These are phyloP conservation scores for Operophtera brumata DNA, from an alignment of 2,888 invertebrate genomes.

Conservation along the genomic window DNA sequence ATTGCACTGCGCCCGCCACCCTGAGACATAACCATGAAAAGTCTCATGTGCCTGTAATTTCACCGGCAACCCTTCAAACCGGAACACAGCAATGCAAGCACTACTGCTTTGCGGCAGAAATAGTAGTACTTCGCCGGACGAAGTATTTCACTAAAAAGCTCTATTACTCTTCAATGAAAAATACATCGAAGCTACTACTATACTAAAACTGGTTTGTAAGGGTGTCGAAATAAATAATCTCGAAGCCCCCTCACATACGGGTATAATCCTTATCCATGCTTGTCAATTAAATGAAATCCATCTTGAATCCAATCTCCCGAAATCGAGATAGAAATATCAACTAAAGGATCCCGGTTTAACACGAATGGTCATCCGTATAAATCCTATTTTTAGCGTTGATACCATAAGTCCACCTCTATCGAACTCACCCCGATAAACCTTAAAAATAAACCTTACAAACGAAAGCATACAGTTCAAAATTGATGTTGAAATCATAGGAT, in stretches of 20 bases:
- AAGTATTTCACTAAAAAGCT: too few relatives aligned
- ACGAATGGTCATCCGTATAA: slow-evolving; percentile 22
- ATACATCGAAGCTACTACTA: too few relatives aligned
- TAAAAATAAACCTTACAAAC: slow-evolving; percentile 4
- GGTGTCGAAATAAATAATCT: neutral
- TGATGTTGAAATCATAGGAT: slow-evolving; percentile 5
- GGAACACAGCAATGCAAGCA: too few relatives aligned
- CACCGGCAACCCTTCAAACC: too few relatives aligned
- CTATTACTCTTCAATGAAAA: too few relatives aligned
- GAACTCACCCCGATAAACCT: neutral
- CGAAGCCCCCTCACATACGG: neutral
- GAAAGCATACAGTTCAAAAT: neutral
- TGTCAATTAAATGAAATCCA: slow-evolving; percentile 8
- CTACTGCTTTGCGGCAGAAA: too few relatives aligned
- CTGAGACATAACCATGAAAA: too few relatives aligned
- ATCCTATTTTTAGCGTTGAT: slow-evolving; percentile 29
- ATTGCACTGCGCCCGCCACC: too few relatives aligned
- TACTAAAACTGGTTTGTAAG: too few relatives aligned
- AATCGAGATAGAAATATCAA: slow-evolving; percentile 23
- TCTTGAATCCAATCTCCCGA: neutral
- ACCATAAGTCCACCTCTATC: slow-evolving; percentile 14
- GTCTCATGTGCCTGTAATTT: too few relatives aligned
- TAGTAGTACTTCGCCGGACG: too few relatives aligned
- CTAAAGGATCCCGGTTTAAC: slow-evolving; percentile 22
- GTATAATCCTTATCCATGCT: neutral